Evolutionary conservation across 2,797 vertebrate species (phyloP).

Genomic region (Fistularia commersonii): DNA sequence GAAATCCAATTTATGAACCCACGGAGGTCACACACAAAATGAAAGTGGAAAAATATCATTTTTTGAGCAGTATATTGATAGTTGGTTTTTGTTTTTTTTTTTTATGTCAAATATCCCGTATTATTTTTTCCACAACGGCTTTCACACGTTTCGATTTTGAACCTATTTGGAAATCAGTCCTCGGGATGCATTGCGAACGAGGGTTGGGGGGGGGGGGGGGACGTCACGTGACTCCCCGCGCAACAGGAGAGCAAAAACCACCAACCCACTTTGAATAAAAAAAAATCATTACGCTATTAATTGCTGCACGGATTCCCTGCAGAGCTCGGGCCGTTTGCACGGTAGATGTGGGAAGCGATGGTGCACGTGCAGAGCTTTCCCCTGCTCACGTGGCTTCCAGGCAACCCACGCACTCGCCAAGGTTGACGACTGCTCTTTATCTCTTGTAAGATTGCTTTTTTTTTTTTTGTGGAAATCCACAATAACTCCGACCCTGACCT

Average conservation of each 20-base stretch:
- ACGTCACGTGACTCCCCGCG: constrained; percentile 9
- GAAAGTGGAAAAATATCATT: too few relatives aligned
- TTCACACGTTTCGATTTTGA: constrained; percentile 5
- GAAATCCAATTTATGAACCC: too few relatives aligned
- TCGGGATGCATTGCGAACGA: constrained; percentile 19
- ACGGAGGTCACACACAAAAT: too few relatives aligned
- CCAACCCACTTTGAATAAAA: constrained; percentile 48
- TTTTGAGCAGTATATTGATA: too few relatives aligned
- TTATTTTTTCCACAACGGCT: too few relatives aligned
- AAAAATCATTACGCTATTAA: constrained; percentile 66
- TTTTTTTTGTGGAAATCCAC: constrained; percentile 17
- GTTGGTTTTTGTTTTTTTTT: too few relatives aligned
- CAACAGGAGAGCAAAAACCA: constrained; percentile 42
- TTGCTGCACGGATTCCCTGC: constrained; percentile 48
- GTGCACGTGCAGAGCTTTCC: constrained; percentile 41
- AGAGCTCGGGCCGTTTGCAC: constrained; percentile 28
- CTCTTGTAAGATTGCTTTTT: background rate
- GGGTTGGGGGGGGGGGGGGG: constrained; percentile 17
- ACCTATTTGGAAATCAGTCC: background rate
- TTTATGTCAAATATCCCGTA: too few relatives aligned
- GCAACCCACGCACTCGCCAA: constrained; percentile 22
- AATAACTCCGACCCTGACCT: constrained; percentile 10
- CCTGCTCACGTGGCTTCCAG: constrained; percentile 44
- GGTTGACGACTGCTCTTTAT: constrained; percentile 2
- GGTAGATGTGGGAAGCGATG: constrained; percentile 27